phyloP scores from a whole-genome alignment of 2,797 vertebrate species.

The Myotis daubentonii region DNA sequence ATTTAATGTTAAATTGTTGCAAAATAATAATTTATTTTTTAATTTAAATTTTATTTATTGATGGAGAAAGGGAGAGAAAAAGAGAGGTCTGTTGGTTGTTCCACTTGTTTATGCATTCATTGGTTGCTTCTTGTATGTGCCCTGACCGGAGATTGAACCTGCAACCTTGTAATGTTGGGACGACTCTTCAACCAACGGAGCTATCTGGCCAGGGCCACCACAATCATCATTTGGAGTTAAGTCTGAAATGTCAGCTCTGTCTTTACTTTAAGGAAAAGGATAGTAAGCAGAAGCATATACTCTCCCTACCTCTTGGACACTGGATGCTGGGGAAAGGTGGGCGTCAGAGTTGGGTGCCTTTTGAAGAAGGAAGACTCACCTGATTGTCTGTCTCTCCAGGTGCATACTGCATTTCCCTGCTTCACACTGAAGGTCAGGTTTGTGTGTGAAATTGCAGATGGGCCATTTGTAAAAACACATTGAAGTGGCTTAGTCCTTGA shows the following conservation, averaged over 20 bases:
- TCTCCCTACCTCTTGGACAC: background rate
- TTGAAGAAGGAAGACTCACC: background rate
- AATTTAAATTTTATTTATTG: background rate
- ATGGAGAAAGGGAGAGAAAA: background rate
- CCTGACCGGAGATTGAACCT: background rate
- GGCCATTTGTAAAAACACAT: constrained; percentile 45
- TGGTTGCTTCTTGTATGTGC: background rate
- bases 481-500: constrained; percentile 51
- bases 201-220: background rate
- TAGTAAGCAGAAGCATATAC: background rate
- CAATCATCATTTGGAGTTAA: constrained; percentile 9
- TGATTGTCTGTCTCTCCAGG: constrained; percentile 12
- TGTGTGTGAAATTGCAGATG: constrained; percentile 41
- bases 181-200: background rate
- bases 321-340: background rate
- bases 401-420: background rate
- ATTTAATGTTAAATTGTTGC: constrained; percentile 45
- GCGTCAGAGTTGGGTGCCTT: background rate
- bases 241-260: constrained; percentile 2
- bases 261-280: constrained; percentile 13
- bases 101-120: background rate
- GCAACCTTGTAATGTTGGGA: background rate
- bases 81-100: background rate
- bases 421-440: constrained; percentile 37
- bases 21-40: background rate